phyloP scores from a whole-genome alignment of 2,888 invertebrate genomes.

The Tiliacea citrago region DNA sequence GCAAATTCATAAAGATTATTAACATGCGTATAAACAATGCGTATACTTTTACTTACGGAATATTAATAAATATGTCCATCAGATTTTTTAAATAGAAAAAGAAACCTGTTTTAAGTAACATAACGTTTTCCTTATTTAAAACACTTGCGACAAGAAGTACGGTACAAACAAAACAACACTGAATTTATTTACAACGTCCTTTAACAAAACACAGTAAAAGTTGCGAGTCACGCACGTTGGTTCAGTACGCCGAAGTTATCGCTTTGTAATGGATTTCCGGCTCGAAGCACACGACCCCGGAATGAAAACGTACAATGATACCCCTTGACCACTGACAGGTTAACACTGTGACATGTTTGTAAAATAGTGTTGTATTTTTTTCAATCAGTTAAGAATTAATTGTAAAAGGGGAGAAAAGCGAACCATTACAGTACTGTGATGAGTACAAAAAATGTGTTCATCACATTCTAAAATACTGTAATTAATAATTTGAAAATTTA shows the following conservation, averaged over 20 bases:
- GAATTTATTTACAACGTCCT: slow-evolving; percentile 2
- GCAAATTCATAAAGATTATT: too few species aligned
- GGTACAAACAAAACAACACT: background rate
- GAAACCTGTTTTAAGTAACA: too few species aligned
- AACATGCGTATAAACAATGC: too few species aligned
- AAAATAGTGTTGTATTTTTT: slow-evolving; percentile 1
- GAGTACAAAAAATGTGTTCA: background rate
- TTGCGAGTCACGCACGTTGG: slow-evolving; percentile 49
- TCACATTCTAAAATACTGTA: background rate
- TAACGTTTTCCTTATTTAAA: too few species aligned
- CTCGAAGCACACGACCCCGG: slow-evolving; percentile 39
- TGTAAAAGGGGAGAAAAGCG: background rate
- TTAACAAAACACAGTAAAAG: slow-evolving; percentile 32
- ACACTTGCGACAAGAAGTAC: background rate
- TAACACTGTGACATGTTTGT: slow-evolving; percentile 28
- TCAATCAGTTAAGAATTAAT: too few species aligned
- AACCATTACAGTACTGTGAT: too few species aligned
- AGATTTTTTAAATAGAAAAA: too few species aligned
- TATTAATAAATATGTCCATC: too few species aligned
- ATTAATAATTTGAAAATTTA: background rate
- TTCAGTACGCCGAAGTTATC: slow-evolving; percentile 52
- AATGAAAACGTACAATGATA: slow-evolving; percentile 52
- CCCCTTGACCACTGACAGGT: slow-evolving; percentile 44
- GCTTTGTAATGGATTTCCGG: slow-evolving; percentile 62
- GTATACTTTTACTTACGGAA: too few species aligned